These are phyloP conservation scores for Campopleginae sp. DNA, from an alignment of 2,888 invertebrate species.

Conservation along the genomic window DNA sequence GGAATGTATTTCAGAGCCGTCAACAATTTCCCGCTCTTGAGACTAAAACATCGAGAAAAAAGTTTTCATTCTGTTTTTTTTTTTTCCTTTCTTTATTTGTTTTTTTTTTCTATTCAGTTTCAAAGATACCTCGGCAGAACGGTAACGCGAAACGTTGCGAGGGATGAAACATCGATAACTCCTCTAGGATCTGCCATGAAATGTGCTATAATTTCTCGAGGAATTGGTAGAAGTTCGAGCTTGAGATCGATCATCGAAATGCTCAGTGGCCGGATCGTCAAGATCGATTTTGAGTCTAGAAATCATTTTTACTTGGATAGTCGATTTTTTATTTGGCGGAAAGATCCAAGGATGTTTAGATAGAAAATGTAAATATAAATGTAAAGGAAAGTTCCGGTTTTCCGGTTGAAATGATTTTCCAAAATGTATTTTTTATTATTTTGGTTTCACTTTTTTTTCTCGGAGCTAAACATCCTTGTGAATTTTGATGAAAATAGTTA, in stretches of 20 bases:
- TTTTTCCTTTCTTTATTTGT: neutral
- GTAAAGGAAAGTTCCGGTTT: no score
- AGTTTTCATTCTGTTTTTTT: conserved; percentile 7
- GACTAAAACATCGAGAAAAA: conserved; percentile 68
- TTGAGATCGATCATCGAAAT: conserved; percentile 72
- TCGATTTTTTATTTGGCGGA: neutral
- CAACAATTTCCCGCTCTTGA: conserved; percentile 77
- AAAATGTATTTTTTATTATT: neutral
- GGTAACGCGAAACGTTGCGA: conserved; percentile 71
- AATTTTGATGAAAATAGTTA: neutral
- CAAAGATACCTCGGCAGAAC: conserved; percentile 80
- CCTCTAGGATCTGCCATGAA: conserved; percentile 74
- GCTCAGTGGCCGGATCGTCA: conserved; percentile 71
- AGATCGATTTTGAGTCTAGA: conserved; percentile 67
- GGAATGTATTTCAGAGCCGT: conserved; percentile 77
- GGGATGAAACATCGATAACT: conserved; percentile 69
- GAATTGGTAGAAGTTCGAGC: conserved; percentile 71
- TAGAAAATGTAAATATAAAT: neutral
- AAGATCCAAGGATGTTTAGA: neutral
- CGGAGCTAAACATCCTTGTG: neutral
- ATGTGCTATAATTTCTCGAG: conserved; percentile 65
- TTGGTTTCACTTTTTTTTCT: neutral
- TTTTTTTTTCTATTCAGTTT: conserved; percentile 8
- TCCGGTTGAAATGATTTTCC: no score
- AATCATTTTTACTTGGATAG: conserved; percentile 41